Percentiles rank a stretch among this genome's conserved stretches.
phyloP scores from a whole-genome alignment of 2,888 invertebrate species.

The Lochmaea crataegi region DNA sequence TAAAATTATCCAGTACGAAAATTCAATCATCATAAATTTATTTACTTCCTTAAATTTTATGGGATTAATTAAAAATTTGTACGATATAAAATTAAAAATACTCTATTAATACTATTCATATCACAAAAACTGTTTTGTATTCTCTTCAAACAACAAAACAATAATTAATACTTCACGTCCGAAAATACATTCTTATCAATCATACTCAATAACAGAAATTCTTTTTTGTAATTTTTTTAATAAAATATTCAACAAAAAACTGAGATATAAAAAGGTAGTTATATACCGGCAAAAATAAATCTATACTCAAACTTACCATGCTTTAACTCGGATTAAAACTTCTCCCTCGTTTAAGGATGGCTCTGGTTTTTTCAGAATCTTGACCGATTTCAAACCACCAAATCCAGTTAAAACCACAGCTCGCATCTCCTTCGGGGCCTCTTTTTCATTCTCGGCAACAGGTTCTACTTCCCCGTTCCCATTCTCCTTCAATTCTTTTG shows the following conservation, averaged over 20 bases:
- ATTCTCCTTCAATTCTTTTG: constrained; percentile 62
- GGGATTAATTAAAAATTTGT: no score
- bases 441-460: constrained; percentile 55
- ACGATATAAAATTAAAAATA: background rate
- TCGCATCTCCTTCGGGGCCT: constrained; percentile 83
- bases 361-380: constrained; percentile 84
- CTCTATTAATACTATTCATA: background rate
- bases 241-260: background rate
- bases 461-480: constrained; percentile 64
- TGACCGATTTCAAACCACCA: constrained; percentile 87
- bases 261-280: background rate
- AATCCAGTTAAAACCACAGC: constrained; percentile 87
- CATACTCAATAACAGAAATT: no score
- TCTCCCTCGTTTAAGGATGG: constrained; percentile 78
- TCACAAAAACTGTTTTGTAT: background rate
- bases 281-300: background rate
- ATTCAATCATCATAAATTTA: no score
- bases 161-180: background rate
- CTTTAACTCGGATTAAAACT: constrained; percentile 85
- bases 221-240: background rate
- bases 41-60: no score
- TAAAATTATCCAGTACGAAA: no score
- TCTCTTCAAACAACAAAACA: background rate
- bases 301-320: constrained; percentile 77
- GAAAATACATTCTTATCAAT: background rate